Base-by-base conservation (phyloP, 1,140 invertebrate species). In the Nasonia longicornis region DNA sequence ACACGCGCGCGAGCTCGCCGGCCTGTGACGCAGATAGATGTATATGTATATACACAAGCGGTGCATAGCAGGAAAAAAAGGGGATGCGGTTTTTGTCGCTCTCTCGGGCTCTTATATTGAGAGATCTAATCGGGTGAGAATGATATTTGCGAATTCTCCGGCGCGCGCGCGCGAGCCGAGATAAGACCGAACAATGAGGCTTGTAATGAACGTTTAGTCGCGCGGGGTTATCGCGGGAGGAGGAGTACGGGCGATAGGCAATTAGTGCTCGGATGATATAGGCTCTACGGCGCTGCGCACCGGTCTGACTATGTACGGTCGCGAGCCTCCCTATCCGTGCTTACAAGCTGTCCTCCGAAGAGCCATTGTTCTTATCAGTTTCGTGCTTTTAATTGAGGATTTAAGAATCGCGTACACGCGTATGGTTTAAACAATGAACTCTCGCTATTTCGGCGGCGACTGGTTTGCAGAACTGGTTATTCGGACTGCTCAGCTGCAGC, bases 1-100 rank as follows among this genome's bases (percentile, higher is more conserved):
- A 82, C 84, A 84, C 87, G 85, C 84, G 85, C 85, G 42, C 83
- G 85, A 82, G 84, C 79, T 82, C 83, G 81, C 45, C 81, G 64
- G 75, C 31, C 77, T 83, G 83, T 84, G 79, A 84, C 84, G 81
- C 58, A 79, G 69, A 79, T 63, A 63, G 70, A 78, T 48, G 45
- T 35, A 8, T 8, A n/a, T 20, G 10, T 45, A 38, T 35, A 7
- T 16, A n/a, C n/a, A 48, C 45, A 1, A 26, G 22, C 64, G 26
- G 26, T 26, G 26, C 26, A 26, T 26, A 26, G 26, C 26, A 26
- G 26, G 14, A 38, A 66, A 45, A 67, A 67, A 38, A 1, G 29
- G 7, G 35, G 58, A 31, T 35, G 63, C 48, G 48, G 52, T 58
- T 20, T 52, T 20, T 58, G 6, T 58, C 14, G 52, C 52, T 20